Conservation (phyloP, 2,797 vertebrate genomes). For the Kryptolebias ocellatus region DNA sequence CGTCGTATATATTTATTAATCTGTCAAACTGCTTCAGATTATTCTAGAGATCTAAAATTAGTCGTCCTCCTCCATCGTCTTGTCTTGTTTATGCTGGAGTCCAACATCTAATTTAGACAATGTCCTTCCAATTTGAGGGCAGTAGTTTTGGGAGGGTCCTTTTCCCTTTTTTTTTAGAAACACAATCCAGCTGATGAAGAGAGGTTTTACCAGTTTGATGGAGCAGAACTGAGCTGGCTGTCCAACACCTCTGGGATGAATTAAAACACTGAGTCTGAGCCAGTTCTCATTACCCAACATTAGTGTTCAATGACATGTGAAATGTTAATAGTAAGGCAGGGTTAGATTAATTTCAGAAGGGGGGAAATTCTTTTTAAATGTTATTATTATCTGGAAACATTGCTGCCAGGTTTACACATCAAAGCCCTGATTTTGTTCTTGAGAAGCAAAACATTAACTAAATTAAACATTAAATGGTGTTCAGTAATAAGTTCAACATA, state of each 20-base stretch:
- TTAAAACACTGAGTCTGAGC: neutral
- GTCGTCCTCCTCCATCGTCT: no score
- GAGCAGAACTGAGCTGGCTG: slow-evolving; percentile 2
- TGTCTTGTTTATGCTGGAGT: neutral
- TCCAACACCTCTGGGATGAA: slow-evolving; percentile 10
- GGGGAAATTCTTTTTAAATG: neutral
- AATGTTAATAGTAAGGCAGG: neutral
- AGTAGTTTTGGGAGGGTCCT: neutral
- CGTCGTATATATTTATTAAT: neutral
- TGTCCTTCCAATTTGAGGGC: neutral
- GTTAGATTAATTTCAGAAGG: neutral
- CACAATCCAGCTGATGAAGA: neutral
- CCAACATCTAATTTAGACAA: neutral
- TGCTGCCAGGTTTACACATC: neutral
- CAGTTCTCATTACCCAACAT: neutral
- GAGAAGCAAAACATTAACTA: neutral
- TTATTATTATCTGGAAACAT: neutral
- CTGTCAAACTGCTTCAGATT: neutral
- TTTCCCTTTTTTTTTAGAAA: neutral
- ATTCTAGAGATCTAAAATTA: neutral
- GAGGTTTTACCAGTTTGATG: neutral
- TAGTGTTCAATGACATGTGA: neutral
- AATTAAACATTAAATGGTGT: neutral
- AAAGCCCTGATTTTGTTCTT: neutral
- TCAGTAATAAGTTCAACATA: neutral